Base-by-base conservation (phyloP, 2,113 vertebrate species). In the Natator depressus region DNA sequence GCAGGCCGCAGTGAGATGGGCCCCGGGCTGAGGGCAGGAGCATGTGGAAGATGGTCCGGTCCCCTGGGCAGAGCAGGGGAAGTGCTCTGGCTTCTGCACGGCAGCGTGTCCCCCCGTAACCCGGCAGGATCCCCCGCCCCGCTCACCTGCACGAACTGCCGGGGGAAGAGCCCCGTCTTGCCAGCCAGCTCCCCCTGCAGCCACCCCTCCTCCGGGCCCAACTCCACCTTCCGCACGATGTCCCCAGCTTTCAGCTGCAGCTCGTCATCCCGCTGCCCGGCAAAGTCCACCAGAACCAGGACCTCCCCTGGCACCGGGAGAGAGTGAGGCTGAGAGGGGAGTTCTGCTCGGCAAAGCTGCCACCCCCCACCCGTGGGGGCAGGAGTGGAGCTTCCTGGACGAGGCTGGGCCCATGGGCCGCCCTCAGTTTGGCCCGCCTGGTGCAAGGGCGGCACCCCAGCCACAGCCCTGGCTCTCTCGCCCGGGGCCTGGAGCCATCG, bases 251-350 rank as follows among this genome's bases (percentile, higher is more conserved):
- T 29, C 78, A 49, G 47, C 29, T 5, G 47, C 85, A 99, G 62
- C 97, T 99, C 98, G 80, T 98, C 98, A 9, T 69, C 95, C 88
- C 97, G 95, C 87, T 96, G 98, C 50, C 98, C 98, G 80, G 98
- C 95, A 75, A 99, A 99, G 97, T 98, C 98, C 5, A 98, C 82
- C 90, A 99, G 98, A 85, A 98, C 98, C 93, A 99, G 97, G 91
- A 98, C 98, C 98, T 99, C 99, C 98, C 75, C 54, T 72, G 38
- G 27, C 6, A 27, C 59, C 84, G n/a, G 9, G n/a, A 72, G 35
- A 72, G 35, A 72, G 35, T 1, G 79, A 47, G 35, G 5, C 27
- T 75, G 17, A 46, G 78, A 25, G 24, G 35, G 7, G 31, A 35
- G 62, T 27, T 57, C 55, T 12, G 55, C 25, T 57, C 5, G 10